phyloP scores from a whole-genome alignment of 2,113 vertebrate species.

The Tichodroma muraria region DNA sequence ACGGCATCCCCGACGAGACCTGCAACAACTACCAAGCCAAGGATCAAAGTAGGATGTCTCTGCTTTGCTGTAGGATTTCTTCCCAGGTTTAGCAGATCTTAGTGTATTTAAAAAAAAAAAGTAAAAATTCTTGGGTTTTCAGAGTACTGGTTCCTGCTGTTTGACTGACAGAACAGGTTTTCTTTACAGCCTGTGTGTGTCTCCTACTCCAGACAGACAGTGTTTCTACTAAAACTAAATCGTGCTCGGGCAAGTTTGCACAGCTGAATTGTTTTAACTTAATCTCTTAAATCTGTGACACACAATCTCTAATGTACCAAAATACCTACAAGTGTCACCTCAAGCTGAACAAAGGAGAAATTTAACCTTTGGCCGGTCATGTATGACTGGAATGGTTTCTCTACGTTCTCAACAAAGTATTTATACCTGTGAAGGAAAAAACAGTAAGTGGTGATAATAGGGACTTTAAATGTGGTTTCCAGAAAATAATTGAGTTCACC shows the following conservation, averaged over 20 bases:
- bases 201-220: neutral
- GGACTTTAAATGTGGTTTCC: neutral
- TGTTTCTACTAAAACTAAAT: neutral
- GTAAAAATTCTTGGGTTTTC: neutral
- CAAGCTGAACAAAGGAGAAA: neutral
- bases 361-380: neutral
- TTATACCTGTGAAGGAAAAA: neutral
- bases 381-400: neutral
- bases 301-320: neutral
- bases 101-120: neutral
- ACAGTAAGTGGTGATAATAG: neutral
- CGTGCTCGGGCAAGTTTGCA: neutral
- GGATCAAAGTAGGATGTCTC: conserved; percentile 79
- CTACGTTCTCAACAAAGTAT: neutral
- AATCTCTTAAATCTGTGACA: neutral
- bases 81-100: neutral
- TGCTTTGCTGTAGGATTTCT: neutral
- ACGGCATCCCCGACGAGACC: conserved; percentile 95
- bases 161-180: neutral
- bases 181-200: neutral
- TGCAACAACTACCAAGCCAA: conserved; percentile 99
- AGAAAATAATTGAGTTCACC: neutral
- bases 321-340: neutral
- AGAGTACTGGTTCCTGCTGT: neutral
- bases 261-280: neutral